Conservation (phyloP, 2,888 invertebrate genomes). For the Smittia sp. region DNA sequence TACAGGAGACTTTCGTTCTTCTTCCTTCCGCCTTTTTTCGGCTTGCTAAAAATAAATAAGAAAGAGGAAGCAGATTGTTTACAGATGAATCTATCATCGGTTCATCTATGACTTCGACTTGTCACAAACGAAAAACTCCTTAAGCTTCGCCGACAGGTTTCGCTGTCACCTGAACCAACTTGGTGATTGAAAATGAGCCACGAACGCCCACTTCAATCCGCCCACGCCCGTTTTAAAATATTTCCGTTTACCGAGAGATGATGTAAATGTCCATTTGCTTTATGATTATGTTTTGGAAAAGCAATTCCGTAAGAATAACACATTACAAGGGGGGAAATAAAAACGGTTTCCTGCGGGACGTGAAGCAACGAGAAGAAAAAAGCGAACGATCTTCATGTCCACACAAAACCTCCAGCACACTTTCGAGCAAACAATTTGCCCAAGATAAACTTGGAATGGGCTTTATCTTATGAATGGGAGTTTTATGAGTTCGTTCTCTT, state of each 20-base stretch:
- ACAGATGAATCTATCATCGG: no score
- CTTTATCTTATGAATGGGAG: conserved; percentile 27
- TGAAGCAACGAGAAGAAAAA: neutral
- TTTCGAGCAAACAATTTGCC: conserved; percentile 20
- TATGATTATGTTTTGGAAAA: conserved; percentile 11
- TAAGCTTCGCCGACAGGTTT: no score
- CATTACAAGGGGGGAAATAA: neutral
- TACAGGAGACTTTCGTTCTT: neutral
- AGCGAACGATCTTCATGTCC: conserved; percentile 7
- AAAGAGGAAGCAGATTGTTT: no score
- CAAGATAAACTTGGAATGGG: conserved; percentile 24
- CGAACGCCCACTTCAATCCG: no score
- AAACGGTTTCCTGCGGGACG: conserved; percentile 6
- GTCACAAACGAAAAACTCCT: no score
- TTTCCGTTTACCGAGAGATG: neutral
- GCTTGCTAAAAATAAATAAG: no score
- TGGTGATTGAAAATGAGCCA: no score
- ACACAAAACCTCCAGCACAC: conserved; percentile 10
- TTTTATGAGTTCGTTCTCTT: conserved; percentile 27
- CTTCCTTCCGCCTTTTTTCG: neutral
- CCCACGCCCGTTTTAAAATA: neutral
- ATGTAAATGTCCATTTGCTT: conserved; percentile 19
- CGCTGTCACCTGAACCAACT: no score
- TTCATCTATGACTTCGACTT: no score
- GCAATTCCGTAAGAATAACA: conserved; percentile 15